Base-by-base conservation (phyloP, 2,113 vertebrate genomes). In the Halichoeres trimaculatus region DNA sequence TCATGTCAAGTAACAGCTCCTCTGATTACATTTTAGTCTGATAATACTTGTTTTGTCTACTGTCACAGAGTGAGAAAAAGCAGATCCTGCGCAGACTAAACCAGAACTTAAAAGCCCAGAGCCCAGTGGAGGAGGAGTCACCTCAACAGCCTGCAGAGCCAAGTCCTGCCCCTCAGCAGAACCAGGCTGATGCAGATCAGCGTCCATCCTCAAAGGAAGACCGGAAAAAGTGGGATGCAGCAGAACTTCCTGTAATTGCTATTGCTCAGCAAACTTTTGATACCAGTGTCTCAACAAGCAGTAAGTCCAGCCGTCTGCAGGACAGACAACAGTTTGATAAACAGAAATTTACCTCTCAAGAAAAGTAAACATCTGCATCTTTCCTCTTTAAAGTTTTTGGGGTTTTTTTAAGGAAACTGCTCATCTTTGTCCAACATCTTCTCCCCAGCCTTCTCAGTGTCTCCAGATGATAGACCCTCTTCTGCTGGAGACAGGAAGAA, bases 21-120 rank as follows among this genome's bases (percentile, higher is more conserved):
- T 40, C 9, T 40, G 38, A 30, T 30, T 30, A 30, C 3, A 30
- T 30, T 30, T 30, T 30, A 40, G 38, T 4, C 12, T 40, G 38
- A 11, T 40, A 40, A 64, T 24, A 11, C 14, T 35, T 0, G 8
- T 11, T 10, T 1, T 10, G 54, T 70, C 78, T 45, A 35, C 0
- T 16, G 1, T 43, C 4, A 72, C 88, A 99, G 97, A 96, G 75
- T 88, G 94, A 95, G 73, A 98, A 98, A 68, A 94, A 94, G 85
- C 94, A 98, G 88, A 99, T 99, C 90, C 90, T 99, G 8, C 94
- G 88, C 64, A 93, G 97, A 80, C 92, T 99, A 41, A 99, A 99
- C 90, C 92, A 98, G 88, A 98, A 97, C 90, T 87, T 97, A 64
- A 97, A 96, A 93, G 84, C 90, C 71, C 95, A 95, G 78, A 93